These are phyloP conservation scores for Paradoxurus hermaphroditus DNA, from an alignment of 2,113 vertebrate genomes.

Conservation along the genomic window DNA sequence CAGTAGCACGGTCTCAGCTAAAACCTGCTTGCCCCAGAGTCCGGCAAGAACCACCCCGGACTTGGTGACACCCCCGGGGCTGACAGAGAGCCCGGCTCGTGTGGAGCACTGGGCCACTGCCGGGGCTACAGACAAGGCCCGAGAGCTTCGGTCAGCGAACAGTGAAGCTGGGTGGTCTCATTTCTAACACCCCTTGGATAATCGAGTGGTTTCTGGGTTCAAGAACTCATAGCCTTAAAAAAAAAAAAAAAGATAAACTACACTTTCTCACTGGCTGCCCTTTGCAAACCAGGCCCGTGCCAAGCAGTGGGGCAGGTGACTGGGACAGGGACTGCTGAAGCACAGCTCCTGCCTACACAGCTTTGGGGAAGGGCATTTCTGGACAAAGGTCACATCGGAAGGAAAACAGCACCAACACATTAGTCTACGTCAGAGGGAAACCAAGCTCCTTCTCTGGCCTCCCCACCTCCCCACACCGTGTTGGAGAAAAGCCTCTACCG, in stretches of 20 bases:
- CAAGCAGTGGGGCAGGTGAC: background rate
- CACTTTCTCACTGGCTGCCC: background rate
- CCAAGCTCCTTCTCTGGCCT: background rate
- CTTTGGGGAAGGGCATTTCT: background rate
- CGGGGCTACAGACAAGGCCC: background rate
- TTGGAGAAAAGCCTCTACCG: background rate
- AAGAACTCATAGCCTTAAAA: background rate
- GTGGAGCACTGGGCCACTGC: rapidly evolving
- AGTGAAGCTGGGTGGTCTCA: background rate
- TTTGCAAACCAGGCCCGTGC: background rate
- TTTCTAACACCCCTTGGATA: background rate
- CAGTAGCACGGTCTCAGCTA: background rate
- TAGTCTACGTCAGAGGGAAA: background rate
- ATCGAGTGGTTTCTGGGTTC: background rate
- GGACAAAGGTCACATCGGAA: background rate
- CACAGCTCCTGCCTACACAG: background rate
- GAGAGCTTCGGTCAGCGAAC: background rate
- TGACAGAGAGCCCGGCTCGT: background rate
- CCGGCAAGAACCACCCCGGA: background rate
- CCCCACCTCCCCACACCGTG: background rate
- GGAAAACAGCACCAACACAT: background rate
- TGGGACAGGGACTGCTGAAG: background rate
- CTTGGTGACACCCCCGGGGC: background rate
- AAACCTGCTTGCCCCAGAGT: background rate
- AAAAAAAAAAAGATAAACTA: background rate